Evolutionary conservation across 2,113 vertebrate genomes (phyloP).

Genomic region (Poeciliopsis turrubarensis): DNA sequence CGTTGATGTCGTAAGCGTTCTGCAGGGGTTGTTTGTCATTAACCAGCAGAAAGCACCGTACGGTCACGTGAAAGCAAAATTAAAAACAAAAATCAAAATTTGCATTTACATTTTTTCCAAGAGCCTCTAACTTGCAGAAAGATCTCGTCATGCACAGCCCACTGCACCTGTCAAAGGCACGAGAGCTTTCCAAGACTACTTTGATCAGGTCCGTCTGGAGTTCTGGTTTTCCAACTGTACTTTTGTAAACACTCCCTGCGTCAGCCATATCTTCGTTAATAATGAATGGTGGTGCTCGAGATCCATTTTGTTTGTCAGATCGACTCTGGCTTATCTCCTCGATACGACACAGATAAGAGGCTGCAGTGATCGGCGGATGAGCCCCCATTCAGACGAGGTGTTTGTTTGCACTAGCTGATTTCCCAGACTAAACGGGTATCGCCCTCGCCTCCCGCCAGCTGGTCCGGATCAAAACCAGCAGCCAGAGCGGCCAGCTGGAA

Average conservation of each 20-base stretch:
- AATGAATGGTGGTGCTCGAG: constrained; percentile 80
- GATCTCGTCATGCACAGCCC: constrained; percentile 18
- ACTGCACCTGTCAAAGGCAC: constrained; percentile 33
- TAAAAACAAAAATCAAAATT: no score
- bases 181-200: constrained; percentile 29
- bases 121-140: constrained; percentile 17
- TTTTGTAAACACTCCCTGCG: constrained; percentile 44
- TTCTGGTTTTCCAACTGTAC: constrained; percentile 53
- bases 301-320: constrained; percentile 85
- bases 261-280: constrained; percentile 62
- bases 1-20: no score
- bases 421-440: constrained; percentile 89
- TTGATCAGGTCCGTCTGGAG: constrained; percentile 18
- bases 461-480: constrained; percentile 87
- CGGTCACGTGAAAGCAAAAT: no score
- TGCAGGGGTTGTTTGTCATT: no score
- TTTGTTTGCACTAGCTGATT: constrained; percentile 95
- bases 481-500: constrained; percentile 87
- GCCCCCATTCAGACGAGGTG: constrained; percentile 75
- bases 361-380: constrained; percentile 94
- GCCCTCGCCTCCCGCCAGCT: constrained; percentile 85
- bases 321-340: constrained; percentile 78
- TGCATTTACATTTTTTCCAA: not conserved
- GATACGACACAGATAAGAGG: constrained; percentile 78
- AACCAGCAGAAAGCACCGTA: no score